These are phyloP conservation scores for Aegithalos caudatus DNA, from an alignment of 2,113 vertebrate species.

Conservation along the genomic window DNA sequence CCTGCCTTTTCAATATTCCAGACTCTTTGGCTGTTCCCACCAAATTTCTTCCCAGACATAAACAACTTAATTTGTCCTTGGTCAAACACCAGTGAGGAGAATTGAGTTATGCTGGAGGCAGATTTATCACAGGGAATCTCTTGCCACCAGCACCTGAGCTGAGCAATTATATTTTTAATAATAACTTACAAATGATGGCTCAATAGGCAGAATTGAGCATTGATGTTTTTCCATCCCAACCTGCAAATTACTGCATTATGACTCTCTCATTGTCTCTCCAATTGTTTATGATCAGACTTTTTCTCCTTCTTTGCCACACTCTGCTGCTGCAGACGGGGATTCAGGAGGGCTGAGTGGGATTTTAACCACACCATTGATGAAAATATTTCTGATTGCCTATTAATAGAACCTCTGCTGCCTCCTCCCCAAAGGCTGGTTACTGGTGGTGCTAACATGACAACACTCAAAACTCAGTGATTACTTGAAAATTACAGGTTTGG, in stretches of 20 bases:
- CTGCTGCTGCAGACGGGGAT: not conserved
- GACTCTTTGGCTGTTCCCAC: not conserved
- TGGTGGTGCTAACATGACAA: not conserved
- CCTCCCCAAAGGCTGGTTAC: not conserved
- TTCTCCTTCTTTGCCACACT: not conserved
- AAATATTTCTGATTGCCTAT: not conserved
- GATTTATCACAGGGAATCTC: not conserved
- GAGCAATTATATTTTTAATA: not conserved
- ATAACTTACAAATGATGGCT: not conserved
- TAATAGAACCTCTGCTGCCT: conserved; percentile 37
- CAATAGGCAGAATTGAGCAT: not conserved
- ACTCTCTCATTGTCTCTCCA: not conserved
- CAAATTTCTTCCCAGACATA: not conserved
- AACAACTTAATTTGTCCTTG: not conserved
- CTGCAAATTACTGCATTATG: not conserved
- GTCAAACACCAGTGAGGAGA: not conserved
- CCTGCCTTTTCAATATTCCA: not conserved
- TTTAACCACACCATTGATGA: not conserved
- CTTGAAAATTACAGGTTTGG: conserved; percentile 23
- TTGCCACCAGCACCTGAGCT: not conserved
- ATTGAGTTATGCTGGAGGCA: not conserved
- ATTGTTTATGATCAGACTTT: not conserved
- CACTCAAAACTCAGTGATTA: not conserved
- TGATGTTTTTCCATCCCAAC: not conserved
- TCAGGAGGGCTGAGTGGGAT: not conserved